Evolutionary conservation across 2,797 vertebrate species (phyloP).

Genomic region (Darevskia mixta): DNA sequence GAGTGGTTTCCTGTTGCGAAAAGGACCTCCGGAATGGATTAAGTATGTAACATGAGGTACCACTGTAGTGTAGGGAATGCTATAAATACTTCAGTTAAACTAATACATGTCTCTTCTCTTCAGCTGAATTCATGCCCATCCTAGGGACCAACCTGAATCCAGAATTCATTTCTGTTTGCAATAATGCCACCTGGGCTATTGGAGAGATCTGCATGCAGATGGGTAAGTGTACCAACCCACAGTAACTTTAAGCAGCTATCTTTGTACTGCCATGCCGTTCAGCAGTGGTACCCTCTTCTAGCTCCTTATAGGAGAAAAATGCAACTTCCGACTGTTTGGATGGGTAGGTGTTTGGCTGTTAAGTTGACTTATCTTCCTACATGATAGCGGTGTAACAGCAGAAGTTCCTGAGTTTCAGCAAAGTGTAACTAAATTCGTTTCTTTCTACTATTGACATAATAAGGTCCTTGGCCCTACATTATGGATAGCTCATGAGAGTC

Average conservation of each 20-base stretch:
- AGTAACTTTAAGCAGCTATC: neutral
- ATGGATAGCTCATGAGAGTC: neutral
- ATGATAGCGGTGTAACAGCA: neutral
- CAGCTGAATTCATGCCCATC: slow-evolving; percentile 96
- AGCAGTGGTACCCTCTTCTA: neutral
- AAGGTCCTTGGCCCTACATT: neutral
- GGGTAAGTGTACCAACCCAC: slow-evolving; percentile 81
- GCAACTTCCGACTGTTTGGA: neutral
- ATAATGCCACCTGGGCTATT: slow-evolving; percentile 96
- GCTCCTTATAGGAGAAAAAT: neutral
- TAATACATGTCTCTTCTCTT: slow-evolving; percentile 1
- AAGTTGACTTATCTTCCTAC: neutral
- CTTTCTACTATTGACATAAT: neutral
- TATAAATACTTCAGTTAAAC: too few relatives aligned
- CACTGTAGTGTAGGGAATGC: too few relatives aligned
- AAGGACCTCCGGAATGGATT: too few relatives aligned
- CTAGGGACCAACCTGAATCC: slow-evolving; percentile 94
- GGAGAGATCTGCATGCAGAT: slow-evolving; percentile 98
- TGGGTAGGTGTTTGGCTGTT: neutral
- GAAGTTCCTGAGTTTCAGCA: neutral
- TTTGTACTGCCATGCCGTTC: neutral
- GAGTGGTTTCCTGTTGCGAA: too few relatives aligned
- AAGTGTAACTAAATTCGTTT: neutral
- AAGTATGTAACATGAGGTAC: too few relatives aligned
- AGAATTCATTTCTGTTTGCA: slow-evolving; percentile 95